phyloP scores from a whole-genome alignment of 37 sponge, comb jelly and placozoan genomes.

The Axinella damicornis region DNA sequence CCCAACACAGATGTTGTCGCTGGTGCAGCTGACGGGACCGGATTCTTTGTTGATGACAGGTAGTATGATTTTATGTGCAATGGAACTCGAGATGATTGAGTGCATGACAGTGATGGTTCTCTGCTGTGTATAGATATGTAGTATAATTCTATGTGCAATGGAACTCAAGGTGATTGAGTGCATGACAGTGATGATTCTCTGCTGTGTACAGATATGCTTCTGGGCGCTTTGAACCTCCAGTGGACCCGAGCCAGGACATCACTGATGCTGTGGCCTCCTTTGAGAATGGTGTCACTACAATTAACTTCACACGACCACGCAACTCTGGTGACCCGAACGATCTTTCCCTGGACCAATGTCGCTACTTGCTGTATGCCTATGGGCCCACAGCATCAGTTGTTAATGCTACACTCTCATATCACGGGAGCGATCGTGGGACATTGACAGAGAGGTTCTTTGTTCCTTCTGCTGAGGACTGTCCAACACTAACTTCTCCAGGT shows the following conservation, averaged over 20 bases:
- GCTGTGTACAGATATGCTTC: slow-evolving; percentile 1
- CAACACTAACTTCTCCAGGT: neutral
- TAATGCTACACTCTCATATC: slow-evolving; percentile 8
- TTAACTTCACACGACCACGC: slow-evolving; percentile 49
- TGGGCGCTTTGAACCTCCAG: slow-evolving; percentile 21
- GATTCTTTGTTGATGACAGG: slow-evolving; percentile 63
- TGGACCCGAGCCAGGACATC: slow-evolving; percentile 34
- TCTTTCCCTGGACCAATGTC: slow-evolving; percentile 20
- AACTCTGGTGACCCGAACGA: slow-evolving; percentile 27
- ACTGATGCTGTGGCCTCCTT: neutral
- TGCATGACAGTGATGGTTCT: too few relatives aligned
- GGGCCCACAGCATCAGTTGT: slow-evolving; percentile 4
- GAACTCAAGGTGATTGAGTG: too few relatives aligned
- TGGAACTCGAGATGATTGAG: too few relatives aligned
- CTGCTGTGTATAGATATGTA: too few relatives aligned
- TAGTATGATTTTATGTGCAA: too few relatives aligned
- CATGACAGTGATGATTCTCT: too few relatives aligned
- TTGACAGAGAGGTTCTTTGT: slow-evolving; percentile 32
- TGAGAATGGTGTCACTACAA: slow-evolving; percentile 24
- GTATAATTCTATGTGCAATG: too few relatives aligned
- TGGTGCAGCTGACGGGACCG: slow-evolving; percentile 32
- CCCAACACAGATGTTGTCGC: slow-evolving; percentile 49
- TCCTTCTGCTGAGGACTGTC: slow-evolving; percentile 23
- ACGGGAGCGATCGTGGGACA: slow-evolving; percentile 11
- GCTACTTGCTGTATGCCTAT: slow-evolving; percentile 45